Evolutionary conservation across 2,113 vertebrate species (phyloP).

Genomic region (Eptesicus fuscus): DNA sequence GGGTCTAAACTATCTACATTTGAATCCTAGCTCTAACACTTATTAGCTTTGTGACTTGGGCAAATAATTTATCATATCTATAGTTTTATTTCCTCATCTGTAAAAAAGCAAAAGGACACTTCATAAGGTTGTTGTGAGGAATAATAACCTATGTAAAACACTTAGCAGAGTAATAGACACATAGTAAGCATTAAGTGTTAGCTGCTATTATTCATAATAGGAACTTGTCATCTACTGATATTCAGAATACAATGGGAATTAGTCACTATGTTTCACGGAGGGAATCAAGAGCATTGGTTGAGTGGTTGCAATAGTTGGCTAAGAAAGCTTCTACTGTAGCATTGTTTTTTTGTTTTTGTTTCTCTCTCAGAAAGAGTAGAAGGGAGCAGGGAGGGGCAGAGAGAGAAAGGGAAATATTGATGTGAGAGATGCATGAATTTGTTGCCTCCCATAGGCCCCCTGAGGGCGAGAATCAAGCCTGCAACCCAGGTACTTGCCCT

Average conservation of each 20-base stretch:
- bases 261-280: not conserved
- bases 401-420: too few relatives aligned
- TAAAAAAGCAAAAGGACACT: not conserved
- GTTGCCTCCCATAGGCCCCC: too few relatives aligned
- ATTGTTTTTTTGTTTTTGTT: not conserved
- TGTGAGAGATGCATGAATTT: too few relatives aligned
- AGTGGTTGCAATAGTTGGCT: constrained; percentile 3
- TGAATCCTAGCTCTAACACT: not conserved
- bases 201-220: not conserved
- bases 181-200: not conserved
- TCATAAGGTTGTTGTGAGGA: not conserved
- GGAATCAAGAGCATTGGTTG: not conserved
- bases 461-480: too few relatives aligned
- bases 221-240: not conserved
- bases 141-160: not conserved
- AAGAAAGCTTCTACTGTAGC: constrained; percentile 52
- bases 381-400: too few relatives aligned
- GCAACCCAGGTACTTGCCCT: too few relatives aligned
- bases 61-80: constrained; percentile 4
- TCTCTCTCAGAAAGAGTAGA: too few relatives aligned
- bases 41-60: not conserved
- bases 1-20: not conserved
- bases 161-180: not conserved
- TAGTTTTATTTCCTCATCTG: constrained; percentile 19
- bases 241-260: not conserved